Evolutionary conservation across 2,797 vertebrate genomes (phyloP), one percentile per base, ranked within the genome.

Genomic region (Pseudochirops cupreus): DNA sequence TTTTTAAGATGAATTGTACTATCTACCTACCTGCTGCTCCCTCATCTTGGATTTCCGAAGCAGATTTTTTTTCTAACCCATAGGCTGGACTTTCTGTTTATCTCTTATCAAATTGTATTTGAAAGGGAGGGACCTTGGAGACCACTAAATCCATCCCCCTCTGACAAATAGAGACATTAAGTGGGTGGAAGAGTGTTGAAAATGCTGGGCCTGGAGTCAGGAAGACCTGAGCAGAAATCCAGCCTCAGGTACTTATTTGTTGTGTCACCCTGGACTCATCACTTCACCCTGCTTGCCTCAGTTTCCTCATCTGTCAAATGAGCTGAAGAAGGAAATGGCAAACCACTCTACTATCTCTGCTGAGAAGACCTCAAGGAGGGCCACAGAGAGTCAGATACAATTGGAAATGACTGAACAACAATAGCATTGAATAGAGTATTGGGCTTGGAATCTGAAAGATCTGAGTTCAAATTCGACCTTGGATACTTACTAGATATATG

Each of bases 291-390:
- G 55, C 28, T 55, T 94, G 53, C 0, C 5, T 0, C n/a, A 52
- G 9, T 93, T 93, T 89, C 26, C 31, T 91, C 28, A 52, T 74
- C 50, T 90, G 87, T 91, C 95, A 95, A 96, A 29, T 94, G 54
- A 11, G 14, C 9, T 74, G 90, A 0, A 94, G 91, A 91, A 53
- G 1, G 91, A 46, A 53, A 58, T 39, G 29, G 21, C 6, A 29
- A 82, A 82, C 21, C 21, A 26, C 21, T 26, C 39, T 3, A 46
- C 4, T 9, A 4, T 46, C 18, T 82, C 7, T 82, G 67, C 2
- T 7, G 46, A 24, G 39, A 82, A 46, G 10, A 26, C 39, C 21
- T 3, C 74, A 82, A 46, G 24, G 39, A 21, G 7, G 21, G 74
- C 11, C 74, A 82, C 18, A 21, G 9, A 26, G 21, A 82, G n/a